A percentile compares a stretch with the other conserved stretches of the same genome.
These are phyloP conservation scores for Zaprionus gabonicus DNA, from an alignment of 1,140 invertebrate species.

Conservation along the genomic window DNA sequence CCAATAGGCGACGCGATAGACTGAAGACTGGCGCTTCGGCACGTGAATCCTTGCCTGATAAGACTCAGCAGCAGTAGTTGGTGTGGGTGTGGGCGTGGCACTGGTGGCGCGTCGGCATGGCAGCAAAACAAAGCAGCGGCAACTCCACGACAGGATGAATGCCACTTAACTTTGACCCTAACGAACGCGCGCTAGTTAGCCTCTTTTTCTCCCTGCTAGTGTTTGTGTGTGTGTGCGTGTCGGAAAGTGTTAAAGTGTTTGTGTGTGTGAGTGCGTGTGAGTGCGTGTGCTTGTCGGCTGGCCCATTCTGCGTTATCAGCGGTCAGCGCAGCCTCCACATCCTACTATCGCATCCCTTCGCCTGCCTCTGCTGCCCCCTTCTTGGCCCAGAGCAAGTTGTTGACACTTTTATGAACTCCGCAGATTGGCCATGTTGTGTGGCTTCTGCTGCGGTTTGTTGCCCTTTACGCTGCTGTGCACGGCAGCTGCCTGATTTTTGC, in stretches of 20 bases:
- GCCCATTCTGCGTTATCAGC: constrained; percentile 75
- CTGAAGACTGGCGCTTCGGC: neutral
- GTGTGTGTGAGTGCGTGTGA: neutral
- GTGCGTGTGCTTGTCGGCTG: constrained; percentile 23
- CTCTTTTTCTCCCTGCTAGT: constrained; percentile 2
- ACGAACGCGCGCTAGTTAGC: constrained; percentile 69
- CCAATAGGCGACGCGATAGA: constrained; percentile 33
- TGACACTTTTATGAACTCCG: constrained; percentile 82
- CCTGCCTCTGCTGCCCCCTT: neutral
- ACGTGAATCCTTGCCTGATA: constrained; percentile 49
- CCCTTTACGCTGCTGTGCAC: constrained; percentile 51
- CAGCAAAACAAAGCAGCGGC: constrained; percentile 59
- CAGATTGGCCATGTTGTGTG: constrained; percentile 80
- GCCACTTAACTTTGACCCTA: constrained; percentile 77
- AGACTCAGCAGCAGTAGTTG: constrained; percentile 29
- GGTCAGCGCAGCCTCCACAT: constrained; percentile 54
- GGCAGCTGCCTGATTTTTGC: constrained; percentile 14
- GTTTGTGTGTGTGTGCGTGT: constrained; percentile 20
- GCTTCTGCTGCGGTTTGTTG: constrained; percentile 79
- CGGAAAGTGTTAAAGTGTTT: neutral
- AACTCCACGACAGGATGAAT: constrained; percentile 45
- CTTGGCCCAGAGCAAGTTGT: constrained; percentile 68
- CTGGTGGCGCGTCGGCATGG: constrained; percentile 59
- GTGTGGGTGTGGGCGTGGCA: neutral
- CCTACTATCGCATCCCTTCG: constrained; percentile 2